Evolutionary conservation across 92 coral and sea anemone species (phyloP).

Genomic region (Parazoanthus atlanticus): DNA sequence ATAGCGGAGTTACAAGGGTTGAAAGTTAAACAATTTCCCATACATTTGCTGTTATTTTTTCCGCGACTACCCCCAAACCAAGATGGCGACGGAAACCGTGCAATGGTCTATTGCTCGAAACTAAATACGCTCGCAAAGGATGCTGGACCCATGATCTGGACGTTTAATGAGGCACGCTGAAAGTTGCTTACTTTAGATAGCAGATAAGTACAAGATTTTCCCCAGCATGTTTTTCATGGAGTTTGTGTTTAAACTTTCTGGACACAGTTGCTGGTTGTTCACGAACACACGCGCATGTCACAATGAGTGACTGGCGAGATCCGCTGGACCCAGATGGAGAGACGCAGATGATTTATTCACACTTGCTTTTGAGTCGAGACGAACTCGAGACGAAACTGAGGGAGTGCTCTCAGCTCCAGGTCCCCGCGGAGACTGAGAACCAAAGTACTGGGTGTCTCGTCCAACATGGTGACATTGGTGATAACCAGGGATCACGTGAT

Average conservation of each 20-base stretch:
- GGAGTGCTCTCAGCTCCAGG: slow-evolving; percentile 41
- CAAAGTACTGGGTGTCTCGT: slow-evolving; percentile 21
- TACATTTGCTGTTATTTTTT: no score
- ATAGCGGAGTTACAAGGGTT: no score
- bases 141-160: no score
- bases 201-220: no score
- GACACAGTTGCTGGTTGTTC: slow-evolving; percentile 71
- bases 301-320: slow-evolving; percentile 97
- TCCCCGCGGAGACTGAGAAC: slow-evolving; percentile 37
- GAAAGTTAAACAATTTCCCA: no score
- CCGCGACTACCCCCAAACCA: no score
- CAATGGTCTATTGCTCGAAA: no score
- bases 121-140: no score
- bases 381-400: slow-evolving; percentile 70
- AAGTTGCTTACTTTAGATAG: neutral
- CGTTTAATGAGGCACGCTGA: neutral
- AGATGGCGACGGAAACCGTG: no score
- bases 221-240: neutral
- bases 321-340: slow-evolving; percentile 96
- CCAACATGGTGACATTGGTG: neutral
- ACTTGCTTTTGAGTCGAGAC: slow-evolving; percentile 81
- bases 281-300: slow-evolving; percentile 75
- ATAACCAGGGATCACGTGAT: slow-evolving; percentile 16
- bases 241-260: neutral
- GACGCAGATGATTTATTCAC: slow-evolving; percentile 90